A percentile compares a stretch with the other conserved stretches of the same genome.
These are phyloP conservation scores for Drosophila neocordata DNA, from an alignment of 1,140 invertebrate species.

Conservation along the genomic window DNA sequence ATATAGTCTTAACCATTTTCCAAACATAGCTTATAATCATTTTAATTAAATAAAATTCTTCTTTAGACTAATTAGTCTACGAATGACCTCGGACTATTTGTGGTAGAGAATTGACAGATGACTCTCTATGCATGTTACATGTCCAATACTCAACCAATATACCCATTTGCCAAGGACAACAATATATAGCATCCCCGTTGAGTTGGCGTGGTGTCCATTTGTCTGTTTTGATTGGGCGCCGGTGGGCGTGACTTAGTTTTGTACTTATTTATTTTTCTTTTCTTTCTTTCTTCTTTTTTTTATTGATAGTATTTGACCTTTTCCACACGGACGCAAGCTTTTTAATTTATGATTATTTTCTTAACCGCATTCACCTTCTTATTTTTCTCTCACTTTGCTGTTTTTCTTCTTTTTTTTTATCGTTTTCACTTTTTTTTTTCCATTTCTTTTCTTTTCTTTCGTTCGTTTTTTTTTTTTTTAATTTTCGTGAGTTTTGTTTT, in stretches of 20 bases:
- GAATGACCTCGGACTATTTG: too few relatives aligned
- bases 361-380: constrained; percentile 53
- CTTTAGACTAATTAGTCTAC: too few relatives aligned
- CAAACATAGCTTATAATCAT: too few relatives aligned
- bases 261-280: neutral
- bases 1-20: too few relatives aligned
- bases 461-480: neutral
- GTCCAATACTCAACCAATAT: too few relatives aligned
- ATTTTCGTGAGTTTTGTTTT: constrained; percentile 12
- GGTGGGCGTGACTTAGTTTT: neutral
- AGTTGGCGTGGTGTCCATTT: too few relatives aligned
- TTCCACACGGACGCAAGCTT: constrained; percentile 39
- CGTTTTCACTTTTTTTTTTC: constrained; percentile 25
- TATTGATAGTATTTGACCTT: constrained; percentile 59
- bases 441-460: neutral
- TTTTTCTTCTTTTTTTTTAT: constrained; percentile 3
- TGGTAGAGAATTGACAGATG: too few relatives aligned
- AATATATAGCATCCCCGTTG: too few relatives aligned
- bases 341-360: constrained; percentile 61
- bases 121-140: too few relatives aligned
- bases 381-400: neutral
- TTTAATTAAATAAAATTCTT: too few relatives aligned
- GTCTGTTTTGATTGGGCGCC: neutral
- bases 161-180: too few relatives aligned
- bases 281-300: neutral